phyloP scores from a whole-genome alignment of 2,888 invertebrate species.

The Eupithecia subfuscata region DNA sequence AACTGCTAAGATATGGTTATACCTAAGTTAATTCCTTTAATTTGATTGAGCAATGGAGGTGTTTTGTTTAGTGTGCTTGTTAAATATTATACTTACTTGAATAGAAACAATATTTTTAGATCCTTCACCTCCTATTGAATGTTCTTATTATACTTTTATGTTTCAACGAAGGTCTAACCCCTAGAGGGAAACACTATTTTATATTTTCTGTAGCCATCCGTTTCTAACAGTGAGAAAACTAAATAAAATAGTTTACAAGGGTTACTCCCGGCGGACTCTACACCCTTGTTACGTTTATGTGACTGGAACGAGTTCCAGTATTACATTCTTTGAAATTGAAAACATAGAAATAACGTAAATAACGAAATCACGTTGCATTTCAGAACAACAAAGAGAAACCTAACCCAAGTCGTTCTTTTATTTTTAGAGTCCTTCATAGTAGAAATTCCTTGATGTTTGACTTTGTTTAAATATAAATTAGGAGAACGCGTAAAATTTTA shows the following conservation, averaged over 20 bases:
- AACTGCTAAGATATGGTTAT: conserved; percentile 3
- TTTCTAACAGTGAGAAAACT: conserved; percentile 51
- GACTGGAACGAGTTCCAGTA: conserved; percentile 52
- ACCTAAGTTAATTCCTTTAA: not conserved
- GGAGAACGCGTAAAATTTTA: conserved; percentile 41
- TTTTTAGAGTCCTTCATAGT: conserved; percentile 27
- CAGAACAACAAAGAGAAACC: conserved; percentile 20
- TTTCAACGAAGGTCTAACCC: conserved; percentile 9
- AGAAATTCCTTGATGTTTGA: conserved; percentile 37
- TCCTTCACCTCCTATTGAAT: not conserved
- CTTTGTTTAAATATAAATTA: conserved; percentile 39
- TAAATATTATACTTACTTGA: not conserved
- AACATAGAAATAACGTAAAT: conserved; percentile 50
- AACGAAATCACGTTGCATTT: conserved; percentile 30
- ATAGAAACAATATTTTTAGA: not conserved
- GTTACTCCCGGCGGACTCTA: conserved; percentile 59
- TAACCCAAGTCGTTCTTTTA: conserved; percentile 22
- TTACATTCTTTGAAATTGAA: conserved; percentile 51
- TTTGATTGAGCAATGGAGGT: not conserved
- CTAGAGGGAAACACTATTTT: conserved; percentile 31
- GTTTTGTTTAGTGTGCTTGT: not conserved
- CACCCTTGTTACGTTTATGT: conserved; percentile 60
- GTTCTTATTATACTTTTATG: conserved; percentile 10
- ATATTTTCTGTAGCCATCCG: conserved; percentile 38
- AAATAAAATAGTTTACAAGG: conserved; percentile 69